These are phyloP conservation scores for Sinotaia quadrata DNA, from an alignment of 2,888 invertebrate species.

Conservation along the genomic window DNA sequence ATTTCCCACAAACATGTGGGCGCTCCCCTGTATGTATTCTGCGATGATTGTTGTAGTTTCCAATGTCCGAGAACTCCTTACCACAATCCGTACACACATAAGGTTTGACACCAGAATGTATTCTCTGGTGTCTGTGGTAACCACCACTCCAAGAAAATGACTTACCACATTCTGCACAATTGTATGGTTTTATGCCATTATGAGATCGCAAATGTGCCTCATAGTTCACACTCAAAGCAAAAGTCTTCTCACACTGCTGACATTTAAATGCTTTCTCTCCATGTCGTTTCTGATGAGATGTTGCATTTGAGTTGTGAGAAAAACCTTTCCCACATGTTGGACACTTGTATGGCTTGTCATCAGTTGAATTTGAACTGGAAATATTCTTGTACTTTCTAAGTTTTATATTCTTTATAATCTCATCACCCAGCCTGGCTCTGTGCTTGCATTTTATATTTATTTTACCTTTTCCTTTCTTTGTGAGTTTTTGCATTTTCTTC, in stretches of 20 bases:
- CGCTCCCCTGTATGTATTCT: slow-evolving; percentile 32
- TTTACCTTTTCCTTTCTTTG: neutral
- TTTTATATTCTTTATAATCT: too few species aligned
- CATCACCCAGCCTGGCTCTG: too few species aligned
- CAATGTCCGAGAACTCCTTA: slow-evolving; percentile 28
- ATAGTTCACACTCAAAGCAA: slow-evolving; percentile 26
- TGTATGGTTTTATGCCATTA: slow-evolving; percentile 27
- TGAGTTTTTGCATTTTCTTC: slow-evolving; percentile 4
- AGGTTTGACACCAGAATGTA: slow-evolving; percentile 29
- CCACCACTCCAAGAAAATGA: slow-evolving; percentile 30
- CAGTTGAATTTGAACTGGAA: too few species aligned
- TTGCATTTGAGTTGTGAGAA: slow-evolving; percentile 15
- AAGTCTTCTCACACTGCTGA: slow-evolving; percentile 28
- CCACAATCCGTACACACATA: slow-evolving; percentile 29
- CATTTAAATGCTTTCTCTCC: slow-evolving; percentile 29
- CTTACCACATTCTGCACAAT: slow-evolving; percentile 31
- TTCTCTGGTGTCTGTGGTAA: slow-evolving; percentile 26
- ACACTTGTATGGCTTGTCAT: slow-evolving; percentile 2
- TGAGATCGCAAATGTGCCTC: slow-evolving; percentile 29
- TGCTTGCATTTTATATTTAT: neutral
- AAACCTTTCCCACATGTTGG: slow-evolving; percentile 20
- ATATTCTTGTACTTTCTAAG: too few species aligned
- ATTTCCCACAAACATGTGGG: slow-evolving; percentile 34
- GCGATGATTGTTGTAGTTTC: slow-evolving; percentile 29
- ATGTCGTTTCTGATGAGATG: slow-evolving; percentile 20